Percentiles rank a stretch among this genome's conserved stretches.
Evolutionary conservation across 30 jellyfish, hydroid and myxozoan species (phyloP).

Genomic region (Clytia hemisphaerica): DNA sequence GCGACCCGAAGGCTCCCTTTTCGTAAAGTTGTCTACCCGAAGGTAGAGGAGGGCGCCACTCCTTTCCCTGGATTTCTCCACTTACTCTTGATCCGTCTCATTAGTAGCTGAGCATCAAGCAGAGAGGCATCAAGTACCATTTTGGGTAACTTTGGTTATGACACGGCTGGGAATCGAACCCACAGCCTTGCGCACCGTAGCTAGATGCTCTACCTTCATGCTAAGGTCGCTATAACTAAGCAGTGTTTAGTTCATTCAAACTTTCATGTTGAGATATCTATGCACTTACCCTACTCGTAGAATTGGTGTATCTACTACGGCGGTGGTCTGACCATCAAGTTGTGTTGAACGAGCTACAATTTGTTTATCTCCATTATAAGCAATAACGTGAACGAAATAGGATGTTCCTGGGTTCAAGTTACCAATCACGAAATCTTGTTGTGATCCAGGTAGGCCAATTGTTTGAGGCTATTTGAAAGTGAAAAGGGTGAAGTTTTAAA

Average conservation of each 20-base stretch:
- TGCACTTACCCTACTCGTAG: slow-evolving; percentile 41
- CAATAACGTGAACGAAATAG: slow-evolving; percentile 26
- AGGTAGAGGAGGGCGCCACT: too few species aligned
- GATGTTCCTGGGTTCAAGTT: slow-evolving; percentile 30
- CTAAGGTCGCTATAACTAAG: too few species aligned
- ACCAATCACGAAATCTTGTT: slow-evolving; percentile 16
- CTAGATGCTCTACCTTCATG: too few species aligned
- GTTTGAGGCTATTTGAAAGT: slow-evolving; percentile 6
- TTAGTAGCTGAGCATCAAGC: too few species aligned
- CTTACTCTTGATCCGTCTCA: too few species aligned
- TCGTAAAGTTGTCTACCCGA: too few species aligned
- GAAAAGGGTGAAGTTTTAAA: background rate
- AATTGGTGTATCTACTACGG: slow-evolving; percentile 43
- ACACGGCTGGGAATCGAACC: too few species aligned
- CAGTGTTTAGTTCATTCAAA: background rate
- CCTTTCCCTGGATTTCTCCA: too few species aligned
- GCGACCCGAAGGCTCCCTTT: too few species aligned
- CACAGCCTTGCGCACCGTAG: too few species aligned
- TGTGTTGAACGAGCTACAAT: slow-evolving; percentile 36
- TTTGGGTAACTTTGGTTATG: too few species aligned
- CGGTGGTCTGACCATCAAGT: slow-evolving; percentile 40
- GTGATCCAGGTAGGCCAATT: slow-evolving; percentile 8
- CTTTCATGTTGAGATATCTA: background rate
- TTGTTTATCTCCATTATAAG: slow-evolving; percentile 24
- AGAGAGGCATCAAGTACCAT: too few species aligned